Evolutionary conservation across 2,888 invertebrate genomes (phyloP).

Genomic region (Drosophila gaucha): DNA sequence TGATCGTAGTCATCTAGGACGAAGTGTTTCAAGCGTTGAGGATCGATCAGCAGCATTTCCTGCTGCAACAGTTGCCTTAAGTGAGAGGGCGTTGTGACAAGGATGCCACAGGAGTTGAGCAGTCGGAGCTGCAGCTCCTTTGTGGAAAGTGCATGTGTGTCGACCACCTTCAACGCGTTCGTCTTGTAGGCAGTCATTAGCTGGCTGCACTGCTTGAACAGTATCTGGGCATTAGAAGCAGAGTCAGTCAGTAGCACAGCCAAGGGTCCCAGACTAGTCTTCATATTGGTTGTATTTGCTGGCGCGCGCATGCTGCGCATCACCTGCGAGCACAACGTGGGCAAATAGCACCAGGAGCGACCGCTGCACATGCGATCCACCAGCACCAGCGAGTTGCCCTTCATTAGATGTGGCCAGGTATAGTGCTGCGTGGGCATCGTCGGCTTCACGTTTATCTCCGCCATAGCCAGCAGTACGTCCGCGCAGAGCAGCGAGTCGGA

Average conservation of each 20-base stretch:
- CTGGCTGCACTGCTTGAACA: slow-evolving; percentile 22
- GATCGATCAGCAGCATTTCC: slow-evolving; percentile 25
- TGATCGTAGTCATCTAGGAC: slow-evolving; percentile 64
- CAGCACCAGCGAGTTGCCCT: slow-evolving; percentile 34
- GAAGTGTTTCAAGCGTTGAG: slow-evolving; percentile 31
- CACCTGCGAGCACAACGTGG: slow-evolving; percentile 49
- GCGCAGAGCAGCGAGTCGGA: slow-evolving; percentile 5
- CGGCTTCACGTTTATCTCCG: background rate
- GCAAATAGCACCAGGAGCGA: slow-evolving; percentile 62
- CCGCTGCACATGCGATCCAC: slow-evolving; percentile 18
- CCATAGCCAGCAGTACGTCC: slow-evolving; percentile 16
- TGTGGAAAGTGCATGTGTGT: slow-evolving; percentile 9
- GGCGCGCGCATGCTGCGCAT: background rate
- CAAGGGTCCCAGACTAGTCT: slow-evolving; percentile 53
- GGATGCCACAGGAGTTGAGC: slow-evolving; percentile 54
- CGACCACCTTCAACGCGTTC: slow-evolving; percentile 34
- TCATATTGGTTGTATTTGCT: too few relatives aligned
- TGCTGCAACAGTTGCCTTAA: slow-evolving; percentile 28
- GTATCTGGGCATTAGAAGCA: slow-evolving; percentile 1
- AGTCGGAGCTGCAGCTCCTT: slow-evolving; percentile 16
- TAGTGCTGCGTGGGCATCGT: slow-evolving; percentile 31
- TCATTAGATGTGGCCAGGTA: slow-evolving; percentile 62
- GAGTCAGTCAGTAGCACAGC: slow-evolving; percentile 57
- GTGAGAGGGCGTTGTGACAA: slow-evolving; percentile 47
- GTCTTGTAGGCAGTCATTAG: slow-evolving; percentile 33